Evolutionary conservation across 37 sponge, comb jelly and placozoan species (phyloP).

Genomic region (Halichondria panicea): DNA sequence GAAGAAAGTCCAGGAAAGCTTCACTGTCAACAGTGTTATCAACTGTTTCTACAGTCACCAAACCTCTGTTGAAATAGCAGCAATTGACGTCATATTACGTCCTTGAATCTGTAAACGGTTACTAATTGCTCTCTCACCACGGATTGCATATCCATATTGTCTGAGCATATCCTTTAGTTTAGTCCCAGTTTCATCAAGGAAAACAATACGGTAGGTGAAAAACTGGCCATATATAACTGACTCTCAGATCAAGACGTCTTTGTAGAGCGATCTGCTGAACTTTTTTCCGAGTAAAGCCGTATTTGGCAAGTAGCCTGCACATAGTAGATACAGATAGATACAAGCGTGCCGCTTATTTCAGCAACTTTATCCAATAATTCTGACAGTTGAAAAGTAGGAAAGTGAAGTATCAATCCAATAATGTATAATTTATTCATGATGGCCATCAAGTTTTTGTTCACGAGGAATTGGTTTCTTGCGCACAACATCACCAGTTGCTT

Average conservation of each 20-base stretch:
- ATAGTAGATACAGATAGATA: not conserved
- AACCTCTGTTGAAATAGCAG: conserved; percentile 6
- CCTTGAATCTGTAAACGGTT: not conserved
- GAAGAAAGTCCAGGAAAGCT: not conserved
- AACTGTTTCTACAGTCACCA: conserved; percentile 3
- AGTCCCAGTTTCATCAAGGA: not conserved
- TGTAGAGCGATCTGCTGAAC: conserved; percentile 1
- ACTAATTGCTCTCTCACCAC: conserved; percentile 1
- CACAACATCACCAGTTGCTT: not conserved
- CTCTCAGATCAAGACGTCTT: not conserved
- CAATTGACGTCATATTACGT: conserved; percentile 1
- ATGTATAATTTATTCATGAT: not conserved
- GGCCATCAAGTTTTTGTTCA: not conserved
- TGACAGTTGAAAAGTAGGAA: not conserved
- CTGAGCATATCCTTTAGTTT: not conserved
- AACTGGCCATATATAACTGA: too few relatives aligned
- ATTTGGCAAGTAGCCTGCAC: not conserved
- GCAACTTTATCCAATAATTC: not conserved
- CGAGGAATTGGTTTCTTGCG: not conserved
- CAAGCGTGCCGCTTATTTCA: not conserved
- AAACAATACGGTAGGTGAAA: too few relatives aligned
- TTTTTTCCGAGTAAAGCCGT: not conserved
- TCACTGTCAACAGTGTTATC: not conserved
- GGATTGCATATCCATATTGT: conserved; percentile 6
- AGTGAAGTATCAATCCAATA: not conserved